Evolutionary conservation across 2,113 vertebrate species (phyloP).

Genomic region (Coptodon rendalli): DNA sequence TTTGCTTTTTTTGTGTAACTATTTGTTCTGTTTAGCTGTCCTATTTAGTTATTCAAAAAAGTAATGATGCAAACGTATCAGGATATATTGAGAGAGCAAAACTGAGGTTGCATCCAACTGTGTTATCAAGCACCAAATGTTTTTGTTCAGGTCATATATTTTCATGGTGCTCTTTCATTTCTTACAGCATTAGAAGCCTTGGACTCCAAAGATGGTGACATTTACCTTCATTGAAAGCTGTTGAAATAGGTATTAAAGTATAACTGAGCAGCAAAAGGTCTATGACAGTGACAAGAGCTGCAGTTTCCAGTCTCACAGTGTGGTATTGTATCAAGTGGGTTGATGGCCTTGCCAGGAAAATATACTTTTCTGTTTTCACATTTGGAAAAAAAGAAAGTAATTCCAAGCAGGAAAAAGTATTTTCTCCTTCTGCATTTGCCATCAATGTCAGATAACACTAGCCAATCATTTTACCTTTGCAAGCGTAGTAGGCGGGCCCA

Average conservation of each 20-base stretch:
- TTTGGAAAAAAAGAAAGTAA: neutral
- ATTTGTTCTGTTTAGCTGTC: neutral
- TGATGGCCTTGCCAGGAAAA: neutral
- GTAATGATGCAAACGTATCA: neutral
- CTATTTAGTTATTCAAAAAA: rapidly evolving
- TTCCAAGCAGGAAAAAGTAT: neutral
- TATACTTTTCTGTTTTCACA: neutral
- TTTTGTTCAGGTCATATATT: neutral
- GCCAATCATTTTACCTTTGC: too few relatives aligned
- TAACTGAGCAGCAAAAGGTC: neutral
- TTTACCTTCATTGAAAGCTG: neutral
- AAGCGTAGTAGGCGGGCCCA: too few relatives aligned
- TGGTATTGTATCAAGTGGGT: neutral
- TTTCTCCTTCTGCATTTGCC: neutral
- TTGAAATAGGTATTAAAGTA: neutral
- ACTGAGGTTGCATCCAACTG: neutral
- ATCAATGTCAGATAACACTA: neutral
- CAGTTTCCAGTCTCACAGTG: neutral
- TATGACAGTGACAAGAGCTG: neutral
- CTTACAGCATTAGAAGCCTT: neutral
- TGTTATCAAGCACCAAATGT: neutral
- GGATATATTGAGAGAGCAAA: rapidly evolving
- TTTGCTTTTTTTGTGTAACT: neutral
- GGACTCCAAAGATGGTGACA: neutral
- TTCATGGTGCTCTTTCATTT: neutral